Conservation (phyloP, 2,888 invertebrate genomes). For the Lepidocyrtinus sp. region DNA sequence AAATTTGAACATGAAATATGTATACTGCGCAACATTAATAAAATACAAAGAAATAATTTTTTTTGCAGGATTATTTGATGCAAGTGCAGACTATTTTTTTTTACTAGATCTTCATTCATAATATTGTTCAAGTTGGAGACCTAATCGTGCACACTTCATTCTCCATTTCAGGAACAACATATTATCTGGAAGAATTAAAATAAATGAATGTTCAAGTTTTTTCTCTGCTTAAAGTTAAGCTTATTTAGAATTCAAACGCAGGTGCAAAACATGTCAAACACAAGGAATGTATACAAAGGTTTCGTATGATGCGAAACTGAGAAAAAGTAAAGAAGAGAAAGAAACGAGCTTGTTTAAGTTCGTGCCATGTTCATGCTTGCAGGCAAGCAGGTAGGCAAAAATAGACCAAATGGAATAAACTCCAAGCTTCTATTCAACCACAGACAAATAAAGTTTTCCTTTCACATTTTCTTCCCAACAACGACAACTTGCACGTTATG, state of each 20-base stretch:
- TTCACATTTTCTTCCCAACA: neutral
- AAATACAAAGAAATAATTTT: too few relatives aligned
- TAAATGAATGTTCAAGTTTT: neutral
- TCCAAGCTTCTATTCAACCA: neutral
- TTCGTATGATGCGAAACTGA: constrained; percentile 10
- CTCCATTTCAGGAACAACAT: neutral
- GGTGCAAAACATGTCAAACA: constrained; percentile 44
- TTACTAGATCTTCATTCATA: too few relatives aligned
- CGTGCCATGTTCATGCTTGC: neutral
- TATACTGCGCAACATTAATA: too few relatives aligned
- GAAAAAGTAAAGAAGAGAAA: neutral
- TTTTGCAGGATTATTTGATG: too few relatives aligned
- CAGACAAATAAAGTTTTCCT: neutral
- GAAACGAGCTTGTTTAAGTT: constrained; percentile 16
- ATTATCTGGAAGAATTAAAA: constrained; percentile 1
- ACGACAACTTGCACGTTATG: neutral
- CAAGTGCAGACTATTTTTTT: too few relatives aligned
- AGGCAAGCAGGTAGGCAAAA: neutral
- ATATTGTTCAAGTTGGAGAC: neutral
- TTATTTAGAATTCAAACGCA: constrained; percentile 22
- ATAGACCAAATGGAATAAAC: neutral
- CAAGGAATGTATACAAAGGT: constrained; percentile 24
- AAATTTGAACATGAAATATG: too few relatives aligned
- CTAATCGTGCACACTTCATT: neutral
- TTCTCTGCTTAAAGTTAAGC: neutral